Percentiles rank a stretch among this genome's conserved stretches.
These are phyloP conservation scores for Psilopogon haemacephalus DNA, from an alignment of 2,113 vertebrate genomes.

Conservation along the genomic window DNA sequence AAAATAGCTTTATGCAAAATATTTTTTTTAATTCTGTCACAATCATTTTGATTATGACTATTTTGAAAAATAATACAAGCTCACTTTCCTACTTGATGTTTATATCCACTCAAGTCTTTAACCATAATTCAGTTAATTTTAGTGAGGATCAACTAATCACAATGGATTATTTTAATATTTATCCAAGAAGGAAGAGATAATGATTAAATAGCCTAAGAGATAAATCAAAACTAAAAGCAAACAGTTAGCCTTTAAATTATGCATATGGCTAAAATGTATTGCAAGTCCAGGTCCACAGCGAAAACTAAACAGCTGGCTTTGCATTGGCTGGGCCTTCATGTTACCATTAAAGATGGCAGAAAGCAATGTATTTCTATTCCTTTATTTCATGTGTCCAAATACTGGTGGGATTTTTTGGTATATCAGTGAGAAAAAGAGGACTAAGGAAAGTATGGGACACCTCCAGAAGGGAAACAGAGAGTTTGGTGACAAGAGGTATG, in stretches of 20 bases:
- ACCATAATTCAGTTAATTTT: not conserved
- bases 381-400: not conserved
- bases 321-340: not conserved
- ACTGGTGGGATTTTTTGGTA: too few species aligned
- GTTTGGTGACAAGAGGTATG: too few species aligned
- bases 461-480: too few species aligned
- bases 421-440: too few species aligned
- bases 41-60: not conserved
- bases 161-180: not conserved
- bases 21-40: not conserved
- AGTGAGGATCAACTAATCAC: not conserved
- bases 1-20: not conserved
- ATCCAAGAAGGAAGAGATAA: not conserved
- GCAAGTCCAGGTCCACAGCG: not conserved
- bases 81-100: not conserved
- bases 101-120: accelerated
- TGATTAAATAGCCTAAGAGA: not conserved
- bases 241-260: not conserved
- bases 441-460: too few species aligned
- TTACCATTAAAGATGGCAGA: not conserved
- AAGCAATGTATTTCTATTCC: not conserved
- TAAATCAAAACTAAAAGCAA: not conserved
- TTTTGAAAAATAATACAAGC: not conserved
- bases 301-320: not conserved
- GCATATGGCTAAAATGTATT: not conserved